Evolutionary conservation across 2,888 invertebrate species (phyloP).

Genomic region (Smittia aterrima): DNA sequence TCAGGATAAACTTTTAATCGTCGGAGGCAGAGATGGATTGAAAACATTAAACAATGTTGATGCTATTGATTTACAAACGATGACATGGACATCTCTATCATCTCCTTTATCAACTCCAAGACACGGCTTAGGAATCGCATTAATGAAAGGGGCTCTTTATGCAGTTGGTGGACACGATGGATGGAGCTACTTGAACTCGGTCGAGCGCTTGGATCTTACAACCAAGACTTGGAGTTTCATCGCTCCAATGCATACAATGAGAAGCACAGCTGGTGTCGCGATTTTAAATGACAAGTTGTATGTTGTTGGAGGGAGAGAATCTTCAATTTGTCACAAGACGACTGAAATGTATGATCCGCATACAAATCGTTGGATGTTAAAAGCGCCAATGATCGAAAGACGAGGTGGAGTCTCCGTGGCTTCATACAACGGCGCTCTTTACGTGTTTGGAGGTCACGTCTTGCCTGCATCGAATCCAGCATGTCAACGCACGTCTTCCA

Average conservation of each 20-base stretch:
- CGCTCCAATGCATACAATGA: constrained; percentile 82
- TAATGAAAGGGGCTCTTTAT: constrained; percentile 77
- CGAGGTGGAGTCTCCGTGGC: constrained; percentile 86
- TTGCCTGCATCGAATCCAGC: constrained; percentile 84
- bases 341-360: constrained; percentile 83
- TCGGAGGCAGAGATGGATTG: constrained; percentile 88
- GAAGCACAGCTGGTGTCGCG: constrained; percentile 84
- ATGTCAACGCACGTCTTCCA: constrained; percentile 81
- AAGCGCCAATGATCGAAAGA: constrained; percentile 82
- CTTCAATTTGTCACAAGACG: constrained; percentile 83
- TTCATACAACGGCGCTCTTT: constrained; percentile 82
- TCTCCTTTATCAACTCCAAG: constrained; percentile 84
- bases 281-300: constrained; percentile 80
- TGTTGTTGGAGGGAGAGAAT: constrained; percentile 91
- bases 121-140: constrained; percentile 58
- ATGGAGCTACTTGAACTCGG: constrained; percentile 83
- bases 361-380: constrained; percentile 73
- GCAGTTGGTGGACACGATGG: constrained; percentile 93
- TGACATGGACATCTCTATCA: constrained; percentile 34
- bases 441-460: constrained; percentile 92
- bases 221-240: constrained; percentile 87
- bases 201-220: constrained; percentile 83
- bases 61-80: constrained; percentile 31
- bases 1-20: constrained; percentile 78
- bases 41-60: constrained; percentile 85